These are phyloP conservation scores for Sciurus niger DNA, from an alignment of 2,113 vertebrate species.

Conservation along the genomic window DNA sequence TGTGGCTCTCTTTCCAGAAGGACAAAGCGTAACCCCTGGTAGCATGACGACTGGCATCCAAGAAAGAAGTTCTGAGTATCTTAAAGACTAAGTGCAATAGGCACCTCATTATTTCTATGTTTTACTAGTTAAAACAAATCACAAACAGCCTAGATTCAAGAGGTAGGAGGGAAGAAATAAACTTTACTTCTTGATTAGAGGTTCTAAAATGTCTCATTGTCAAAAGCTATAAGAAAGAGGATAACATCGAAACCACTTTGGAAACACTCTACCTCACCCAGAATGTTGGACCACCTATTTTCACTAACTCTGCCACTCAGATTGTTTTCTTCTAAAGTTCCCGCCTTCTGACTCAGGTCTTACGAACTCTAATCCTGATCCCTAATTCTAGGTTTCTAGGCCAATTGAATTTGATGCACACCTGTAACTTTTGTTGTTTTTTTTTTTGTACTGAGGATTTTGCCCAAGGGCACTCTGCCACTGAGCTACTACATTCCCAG, in stretches of 20 bases:
- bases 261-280: background rate
- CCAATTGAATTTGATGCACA: background rate
- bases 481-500: too few species aligned
- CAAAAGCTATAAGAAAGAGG: background rate
- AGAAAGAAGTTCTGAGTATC: background rate
- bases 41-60: background rate
- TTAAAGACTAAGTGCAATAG: background rate
- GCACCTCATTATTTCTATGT: background rate
- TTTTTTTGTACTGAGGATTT: too few species aligned
- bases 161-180: background rate
- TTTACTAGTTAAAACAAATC: background rate
- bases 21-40: background rate
- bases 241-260: background rate
- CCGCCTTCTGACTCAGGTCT: background rate
- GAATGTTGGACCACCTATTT: background rate
- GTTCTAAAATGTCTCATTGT: background rate
- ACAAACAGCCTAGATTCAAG: background rate
- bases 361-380: background rate
- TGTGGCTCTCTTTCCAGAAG: background rate
- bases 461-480: too few species aligned
- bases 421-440: background rate
- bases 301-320: background rate
- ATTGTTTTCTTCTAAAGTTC: background rate
- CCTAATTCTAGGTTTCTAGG: background rate
- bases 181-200: background rate